Evolutionary conservation across 2,888 invertebrate genomes (phyloP), one percentile per base, ranked within the genome.

Genomic region (Hecatera dysodea): DNA sequence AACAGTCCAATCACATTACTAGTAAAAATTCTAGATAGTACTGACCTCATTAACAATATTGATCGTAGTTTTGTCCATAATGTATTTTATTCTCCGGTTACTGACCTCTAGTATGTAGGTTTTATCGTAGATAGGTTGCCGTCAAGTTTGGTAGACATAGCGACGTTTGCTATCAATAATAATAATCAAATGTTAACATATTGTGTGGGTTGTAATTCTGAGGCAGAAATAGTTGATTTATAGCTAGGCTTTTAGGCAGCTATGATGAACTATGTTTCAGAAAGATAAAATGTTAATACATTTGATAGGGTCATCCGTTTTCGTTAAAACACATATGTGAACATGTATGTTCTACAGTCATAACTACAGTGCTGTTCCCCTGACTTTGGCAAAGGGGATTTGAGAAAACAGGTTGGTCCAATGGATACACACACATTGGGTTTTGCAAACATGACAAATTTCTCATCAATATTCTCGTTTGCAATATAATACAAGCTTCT

Each of bases 51-150:
- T 65, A 27, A 5, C 2, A 46, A n/a, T 78, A 80, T 77, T 67
- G 77, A 77, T 80, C 75, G 75, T 2, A 17, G 24, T 44, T 64
- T 53, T 79, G 24, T 65, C 61, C 52, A 46, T 44, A 24, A 53
- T 60, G 36, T 46, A 8, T 33, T 46, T 55, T 46, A 67, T 63
- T 29, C 33, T 50, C 12, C 29, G 81, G 80, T 69, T n/a, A 69
- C 24, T 65, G 61, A 75, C 75, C 80, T 24, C 1, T 3, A 3
- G 52, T 24, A 59, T 50, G 48, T 59, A 52, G 42, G 44, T 62
- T 29, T 42, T 27, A 12, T 44, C 19, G 24, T 17, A 67, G 62
- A 79, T 57, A 36, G 12, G 22, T 27, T 62, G 42, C 12, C 48
- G 50, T 19, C 55, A 12, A 11, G n/a, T 42, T 17, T 19, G 17